Percentiles rank a stretch among this genome's conserved stretches.
Evolutionary conservation across 2,797 vertebrate species (phyloP).

Genomic region (Sitta carolinensis): DNA sequence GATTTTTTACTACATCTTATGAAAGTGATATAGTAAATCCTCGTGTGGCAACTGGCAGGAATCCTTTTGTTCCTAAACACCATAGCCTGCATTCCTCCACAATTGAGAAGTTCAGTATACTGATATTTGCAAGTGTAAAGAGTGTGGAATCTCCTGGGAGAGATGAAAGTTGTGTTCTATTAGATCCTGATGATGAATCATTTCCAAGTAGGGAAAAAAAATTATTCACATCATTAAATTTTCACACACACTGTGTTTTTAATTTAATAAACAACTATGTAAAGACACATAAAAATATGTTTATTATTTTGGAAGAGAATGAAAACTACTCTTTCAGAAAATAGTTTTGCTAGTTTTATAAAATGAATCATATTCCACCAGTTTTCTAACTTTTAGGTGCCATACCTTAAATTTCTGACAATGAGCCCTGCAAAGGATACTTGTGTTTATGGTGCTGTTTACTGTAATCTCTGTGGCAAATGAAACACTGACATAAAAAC

Average conservation of each 20-base stretch:
- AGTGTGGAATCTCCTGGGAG: neutral
- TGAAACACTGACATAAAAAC: neutral
- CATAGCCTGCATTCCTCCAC: rapidly evolving
- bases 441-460: neutral
- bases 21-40: neutral
- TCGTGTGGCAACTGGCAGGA: neutral
- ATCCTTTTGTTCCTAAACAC: neutral
- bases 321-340: neutral
- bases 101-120: neutral
- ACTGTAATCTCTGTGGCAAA: neutral
- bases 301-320: neutral
- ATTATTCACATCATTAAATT: neutral
- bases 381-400: neutral
- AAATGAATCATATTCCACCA: neutral
- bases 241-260: neutral
- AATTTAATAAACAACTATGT: neutral
- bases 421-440: neutral
- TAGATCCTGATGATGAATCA: neutral
- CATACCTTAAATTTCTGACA: neutral
- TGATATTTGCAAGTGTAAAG: neutral
- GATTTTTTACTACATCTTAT: neutral
- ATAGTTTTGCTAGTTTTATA: neutral
- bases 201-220: neutral
- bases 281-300: neutral
- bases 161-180: neutral